These are phyloP conservation scores for Dryadula phaetusa DNA, from an alignment of 2,888 invertebrate genomes.

Conservation along the genomic window DNA sequence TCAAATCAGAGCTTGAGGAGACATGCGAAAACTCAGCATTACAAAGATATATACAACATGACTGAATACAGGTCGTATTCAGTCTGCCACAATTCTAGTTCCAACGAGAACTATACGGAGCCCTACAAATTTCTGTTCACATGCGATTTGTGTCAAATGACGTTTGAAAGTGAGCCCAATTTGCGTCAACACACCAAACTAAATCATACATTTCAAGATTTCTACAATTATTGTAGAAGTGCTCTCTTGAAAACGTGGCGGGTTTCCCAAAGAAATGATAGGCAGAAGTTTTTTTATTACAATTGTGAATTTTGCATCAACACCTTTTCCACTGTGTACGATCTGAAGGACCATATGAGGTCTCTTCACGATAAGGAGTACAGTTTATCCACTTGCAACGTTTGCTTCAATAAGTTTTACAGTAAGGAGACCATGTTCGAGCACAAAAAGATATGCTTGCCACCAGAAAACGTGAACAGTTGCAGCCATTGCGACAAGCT, in stretches of 20 bases:
- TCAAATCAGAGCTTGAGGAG: slow-evolving; percentile 67
- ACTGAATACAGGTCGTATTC: background rate
- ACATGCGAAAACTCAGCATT: slow-evolving; percentile 58
- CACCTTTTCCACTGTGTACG: slow-evolving; percentile 57
- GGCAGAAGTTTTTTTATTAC: slow-evolving; percentile 47
- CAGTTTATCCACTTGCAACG: slow-evolving; percentile 64
- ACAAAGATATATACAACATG: background rate
- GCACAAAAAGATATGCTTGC: slow-evolving; percentile 64
- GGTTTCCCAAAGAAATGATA: slow-evolving; percentile 34
- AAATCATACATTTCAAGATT: slow-evolving; percentile 65
- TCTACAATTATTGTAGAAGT: slow-evolving; percentile 67
- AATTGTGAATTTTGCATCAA: slow-evolving; percentile 66
- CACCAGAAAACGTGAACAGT: slow-evolving; percentile 61
- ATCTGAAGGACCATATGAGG: slow-evolving; percentile 68
- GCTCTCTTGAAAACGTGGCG: slow-evolving; percentile 49
- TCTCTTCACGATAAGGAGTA: slow-evolving; percentile 63
- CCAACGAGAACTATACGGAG: slow-evolving; percentile 40
- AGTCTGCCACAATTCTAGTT: slow-evolving; percentile 41
- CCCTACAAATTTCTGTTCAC: slow-evolving; percentile 35
- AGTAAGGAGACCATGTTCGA: slow-evolving; percentile 60
- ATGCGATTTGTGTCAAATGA: slow-evolving; percentile 58
- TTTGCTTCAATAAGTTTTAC: slow-evolving; percentile 69
- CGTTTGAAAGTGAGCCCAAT: slow-evolving; percentile 56
- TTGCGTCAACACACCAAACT: slow-evolving; percentile 65
- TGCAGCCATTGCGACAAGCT: slow-evolving; percentile 70